Evolutionary conservation across 2,113 vertebrate genomes (phyloP).

Genomic region (Thymallus thymallus): DNA sequence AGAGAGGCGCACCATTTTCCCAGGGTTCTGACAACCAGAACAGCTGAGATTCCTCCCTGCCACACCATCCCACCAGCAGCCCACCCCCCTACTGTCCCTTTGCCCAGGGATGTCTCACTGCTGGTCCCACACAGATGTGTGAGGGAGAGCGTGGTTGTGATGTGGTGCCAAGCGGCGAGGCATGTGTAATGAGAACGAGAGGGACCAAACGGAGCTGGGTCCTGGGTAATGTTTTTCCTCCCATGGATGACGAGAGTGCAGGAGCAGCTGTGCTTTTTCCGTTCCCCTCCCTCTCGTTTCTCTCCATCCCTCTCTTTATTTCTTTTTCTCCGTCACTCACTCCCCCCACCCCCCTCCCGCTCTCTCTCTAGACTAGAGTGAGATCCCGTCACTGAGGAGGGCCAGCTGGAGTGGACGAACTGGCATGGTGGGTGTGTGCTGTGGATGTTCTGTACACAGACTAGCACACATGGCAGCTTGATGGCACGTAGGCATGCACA

Average conservation of each 20-base stretch:
- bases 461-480: background rate
- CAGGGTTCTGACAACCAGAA: slow-evolving; percentile 74
- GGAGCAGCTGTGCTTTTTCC: slow-evolving; percentile 70
- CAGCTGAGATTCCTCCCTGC: slow-evolving; percentile 79
- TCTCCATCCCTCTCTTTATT: background rate
- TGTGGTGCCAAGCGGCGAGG: slow-evolving; percentile 76
- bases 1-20: slow-evolving; percentile 75
- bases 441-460: background rate
- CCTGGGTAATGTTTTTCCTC: slow-evolving; percentile 60
- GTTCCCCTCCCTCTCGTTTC: slow-evolving; percentile 1
- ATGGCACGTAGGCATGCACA: background rate
- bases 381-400: slow-evolving; percentile 23
- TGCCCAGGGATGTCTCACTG: slow-evolving; percentile 44
- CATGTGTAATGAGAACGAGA: slow-evolving; percentile 68
- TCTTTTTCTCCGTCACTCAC: background rate
- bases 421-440: background rate
- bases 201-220: slow-evolving; percentile 21
- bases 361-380: slow-evolving; percentile 5
- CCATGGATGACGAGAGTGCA: slow-evolving; percentile 40
- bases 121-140: slow-evolving; percentile 64
- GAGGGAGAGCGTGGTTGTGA: slow-evolving; percentile 63
- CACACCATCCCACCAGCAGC: background rate
- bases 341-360: background rate
- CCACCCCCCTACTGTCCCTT: background rate
- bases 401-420: background rate